Evolutionary conservation across 2,113 vertebrate species (phyloP).

Genomic region (Hystrix brachyura): DNA sequence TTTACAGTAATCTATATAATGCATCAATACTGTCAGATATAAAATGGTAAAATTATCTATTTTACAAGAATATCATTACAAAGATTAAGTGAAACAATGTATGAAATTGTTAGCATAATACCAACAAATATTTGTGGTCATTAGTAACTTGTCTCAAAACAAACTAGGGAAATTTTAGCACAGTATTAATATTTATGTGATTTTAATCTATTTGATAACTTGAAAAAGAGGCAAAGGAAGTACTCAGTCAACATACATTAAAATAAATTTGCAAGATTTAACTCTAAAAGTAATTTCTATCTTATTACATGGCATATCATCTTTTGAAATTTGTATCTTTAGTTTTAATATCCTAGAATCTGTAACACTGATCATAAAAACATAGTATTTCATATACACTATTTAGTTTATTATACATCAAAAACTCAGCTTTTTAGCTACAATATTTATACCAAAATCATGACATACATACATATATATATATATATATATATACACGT

Average conservation of each 20-base stretch:
- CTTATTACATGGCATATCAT: not conserved
- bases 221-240: not conserved
- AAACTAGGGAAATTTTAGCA: not conserved
- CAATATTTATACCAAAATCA: constrained; percentile 5
- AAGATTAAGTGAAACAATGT: constrained; percentile 50
- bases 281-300: constrained; percentile 37
- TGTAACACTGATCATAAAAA: constrained; percentile 55
- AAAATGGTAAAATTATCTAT: not conserved
- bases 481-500: no score
- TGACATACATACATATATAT: not conserved
- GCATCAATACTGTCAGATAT: not conserved
- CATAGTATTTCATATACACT: not conserved
- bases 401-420: constrained; percentile 12
- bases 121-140: constrained; percentile 41
- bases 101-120: not conserved
- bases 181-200: constrained; percentile 23
- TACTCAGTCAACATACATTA: constrained; percentile 39
- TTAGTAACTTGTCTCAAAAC: not conserved
- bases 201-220: constrained; percentile 35
- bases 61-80: constrained; percentile 24
- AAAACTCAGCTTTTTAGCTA: constrained; percentile 24
- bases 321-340: constrained; percentile 42
- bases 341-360: constrained; percentile 18
- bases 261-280: constrained; percentile 41
- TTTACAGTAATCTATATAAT: not conserved